Percentiles rank a stretch among this genome's conserved stretches.
These are phyloP conservation scores for Cochlearius cochlearius DNA, from an alignment of 2,113 vertebrate genomes.

Conservation along the genomic window DNA sequence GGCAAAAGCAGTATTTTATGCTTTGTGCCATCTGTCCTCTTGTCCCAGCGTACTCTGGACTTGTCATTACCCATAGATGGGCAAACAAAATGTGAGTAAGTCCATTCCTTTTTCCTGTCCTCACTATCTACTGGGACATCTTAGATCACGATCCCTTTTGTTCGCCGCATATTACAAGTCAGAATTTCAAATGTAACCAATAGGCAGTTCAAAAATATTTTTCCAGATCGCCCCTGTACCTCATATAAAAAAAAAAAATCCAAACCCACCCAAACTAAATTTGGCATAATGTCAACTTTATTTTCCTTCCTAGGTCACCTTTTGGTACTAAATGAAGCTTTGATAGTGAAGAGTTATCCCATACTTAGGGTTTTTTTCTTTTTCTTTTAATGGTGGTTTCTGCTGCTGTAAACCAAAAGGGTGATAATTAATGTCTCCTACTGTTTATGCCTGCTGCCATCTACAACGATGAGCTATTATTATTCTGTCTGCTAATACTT, in stretches of 20 bases:
- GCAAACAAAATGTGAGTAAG: neutral
- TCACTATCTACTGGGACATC: neutral
- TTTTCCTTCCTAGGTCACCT: neutral
- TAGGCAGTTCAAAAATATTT: neutral
- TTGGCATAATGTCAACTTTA: neutral
- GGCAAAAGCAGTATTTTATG: neutral
- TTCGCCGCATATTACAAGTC: neutral
- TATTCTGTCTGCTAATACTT: conserved; percentile 33
- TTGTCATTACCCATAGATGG: neutral
- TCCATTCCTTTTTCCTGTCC: neutral
- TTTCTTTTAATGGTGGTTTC: neutral
- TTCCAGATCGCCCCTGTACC: neutral
- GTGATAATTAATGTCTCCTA: conserved; percentile 30
- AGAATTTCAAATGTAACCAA: neutral
- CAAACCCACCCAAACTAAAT: neutral
- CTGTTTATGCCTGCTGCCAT: conserved; percentile 33
- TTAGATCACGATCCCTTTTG: neutral
- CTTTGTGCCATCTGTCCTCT: neutral
- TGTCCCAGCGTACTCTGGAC: neutral
- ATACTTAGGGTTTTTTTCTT: neutral
- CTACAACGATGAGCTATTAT: neutral
- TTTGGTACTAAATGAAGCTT: neutral
- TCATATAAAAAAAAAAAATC: neutral
- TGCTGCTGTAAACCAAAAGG: neutral
- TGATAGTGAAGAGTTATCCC: neutral